Conservation (phyloP, 1,140 invertebrate genomes). For the Camponotus vicinus region DNA sequence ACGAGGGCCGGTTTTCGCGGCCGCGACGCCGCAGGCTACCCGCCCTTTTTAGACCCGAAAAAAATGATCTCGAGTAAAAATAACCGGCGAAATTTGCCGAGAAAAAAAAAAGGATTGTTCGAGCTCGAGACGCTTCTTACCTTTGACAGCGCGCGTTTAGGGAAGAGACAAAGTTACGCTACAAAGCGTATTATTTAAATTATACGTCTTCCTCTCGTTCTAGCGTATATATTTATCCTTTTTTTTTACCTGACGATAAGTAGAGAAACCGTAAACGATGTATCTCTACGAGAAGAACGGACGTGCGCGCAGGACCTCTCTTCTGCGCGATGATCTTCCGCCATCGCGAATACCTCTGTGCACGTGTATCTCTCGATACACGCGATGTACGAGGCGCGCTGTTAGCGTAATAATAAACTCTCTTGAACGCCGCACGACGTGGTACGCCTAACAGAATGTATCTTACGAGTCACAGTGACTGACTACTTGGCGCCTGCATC, state of each 20-base stretch:
- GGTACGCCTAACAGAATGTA: slow-evolving; percentile 64
- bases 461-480: slow-evolving; percentile 64
- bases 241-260: slow-evolving; percentile 15
- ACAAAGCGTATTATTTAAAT: not conserved
- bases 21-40: slow-evolving; percentile 33
- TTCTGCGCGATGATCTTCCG: slow-evolving; percentile 28
- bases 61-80: slow-evolving; percentile 50
- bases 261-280: slow-evolving; percentile 35
- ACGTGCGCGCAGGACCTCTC: slow-evolving; percentile 20
- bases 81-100: slow-evolving; percentile 30
- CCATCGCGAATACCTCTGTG: slow-evolving; percentile 40
- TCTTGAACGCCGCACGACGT: slow-evolving; percentile 37
- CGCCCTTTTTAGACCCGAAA: slow-evolving; percentile 31
- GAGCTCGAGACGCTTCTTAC: not conserved
- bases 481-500: slow-evolving; percentile 73
- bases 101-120: not conserved
- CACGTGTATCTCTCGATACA: slow-evolving; percentile 53
- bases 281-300: slow-evolving; percentile 2
- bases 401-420: slow-evolving; percentile 71
- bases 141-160: not conserved
- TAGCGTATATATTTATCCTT: slow-evolving; percentile 8
- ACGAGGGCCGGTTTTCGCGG: slow-evolving; percentile 43
- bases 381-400: slow-evolving; percentile 59
- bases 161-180: not conserved
- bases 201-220: not conserved